These are phyloP conservation scores for Graptemys geographica DNA, from an alignment of 2,797 vertebrate genomes.

Conservation along the genomic window DNA sequence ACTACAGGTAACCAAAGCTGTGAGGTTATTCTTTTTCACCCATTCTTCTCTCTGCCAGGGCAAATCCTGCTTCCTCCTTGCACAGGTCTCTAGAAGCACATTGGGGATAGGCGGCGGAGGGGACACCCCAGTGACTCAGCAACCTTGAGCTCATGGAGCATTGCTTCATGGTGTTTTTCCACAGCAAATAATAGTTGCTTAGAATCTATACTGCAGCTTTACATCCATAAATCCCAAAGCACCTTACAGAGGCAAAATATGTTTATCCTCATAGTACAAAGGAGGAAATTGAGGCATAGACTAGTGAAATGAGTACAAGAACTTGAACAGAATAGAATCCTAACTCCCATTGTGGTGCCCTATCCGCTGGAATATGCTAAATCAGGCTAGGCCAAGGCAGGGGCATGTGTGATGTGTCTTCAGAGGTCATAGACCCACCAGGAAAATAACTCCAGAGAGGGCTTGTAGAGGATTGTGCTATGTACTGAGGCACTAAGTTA, in stretches of 20 bases:
- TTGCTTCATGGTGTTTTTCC: no score
- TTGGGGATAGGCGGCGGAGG: no score
- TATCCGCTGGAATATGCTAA: background rate
- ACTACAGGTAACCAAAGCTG: background rate
- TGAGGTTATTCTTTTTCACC: background rate
- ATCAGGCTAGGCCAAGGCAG: background rate
- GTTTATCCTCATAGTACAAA: background rate
- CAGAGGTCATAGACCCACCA: background rate
- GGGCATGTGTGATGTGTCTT: background rate
- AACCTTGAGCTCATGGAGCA: background rate
- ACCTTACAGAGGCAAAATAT: background rate
- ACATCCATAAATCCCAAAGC: background rate
- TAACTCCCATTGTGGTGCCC: background rate
- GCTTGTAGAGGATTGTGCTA: background rate
- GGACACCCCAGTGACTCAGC: background rate
- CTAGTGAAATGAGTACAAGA: background rate
- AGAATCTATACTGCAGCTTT: background rate
- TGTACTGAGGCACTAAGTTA: background rate
- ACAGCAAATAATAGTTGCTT: background rate
- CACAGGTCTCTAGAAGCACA: background rate
- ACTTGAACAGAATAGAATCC: accelerated
- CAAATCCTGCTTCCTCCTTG: background rate
- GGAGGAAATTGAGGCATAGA: background rate
- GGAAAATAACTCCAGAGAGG: background rate
- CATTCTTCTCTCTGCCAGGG: background rate